A percentile compares a stretch with the other conserved stretches of the same genome.
phyloP scores from a whole-genome alignment of 2,888 invertebrate species.

The Morpho deidamia region DNA sequence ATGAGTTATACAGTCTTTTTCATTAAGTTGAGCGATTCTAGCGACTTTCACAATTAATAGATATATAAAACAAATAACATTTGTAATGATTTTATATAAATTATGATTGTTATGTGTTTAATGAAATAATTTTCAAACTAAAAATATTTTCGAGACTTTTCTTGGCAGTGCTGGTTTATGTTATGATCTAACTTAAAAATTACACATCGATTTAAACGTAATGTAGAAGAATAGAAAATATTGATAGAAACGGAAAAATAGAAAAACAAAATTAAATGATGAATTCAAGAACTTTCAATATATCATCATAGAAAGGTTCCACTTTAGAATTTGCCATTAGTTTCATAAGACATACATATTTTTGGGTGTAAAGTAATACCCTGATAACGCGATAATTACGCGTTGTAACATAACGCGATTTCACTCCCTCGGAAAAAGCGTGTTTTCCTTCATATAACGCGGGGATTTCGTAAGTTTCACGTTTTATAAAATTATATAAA shows the following conservation, averaged over 20 bases:
- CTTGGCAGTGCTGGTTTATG: slow-evolving; percentile 24
- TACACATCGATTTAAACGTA: neutral
- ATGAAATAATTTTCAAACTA: neutral
- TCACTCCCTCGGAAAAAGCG: too few relatives aligned
- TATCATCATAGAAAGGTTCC: too few relatives aligned
- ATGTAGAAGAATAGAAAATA: neutral
- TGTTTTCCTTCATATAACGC: too few relatives aligned
- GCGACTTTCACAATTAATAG: slow-evolving; percentile 21
- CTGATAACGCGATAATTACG: too few relatives aligned
- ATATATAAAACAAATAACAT: too few relatives aligned
- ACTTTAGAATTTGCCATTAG: too few relatives aligned
- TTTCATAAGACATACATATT: too few relatives aligned
- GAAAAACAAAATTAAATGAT: neutral
- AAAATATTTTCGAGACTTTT: slow-evolving; percentile 21
- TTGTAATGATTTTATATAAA: slow-evolving; percentile 14
- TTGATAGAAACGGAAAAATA: neutral
- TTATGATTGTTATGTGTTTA: neutral
- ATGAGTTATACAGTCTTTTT: neutral
- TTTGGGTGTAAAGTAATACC: too few relatives aligned
- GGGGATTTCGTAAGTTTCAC: too few relatives aligned
- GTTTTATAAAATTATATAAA: too few relatives aligned
- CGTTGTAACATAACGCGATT: too few relatives aligned
- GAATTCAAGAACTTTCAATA: neutral
- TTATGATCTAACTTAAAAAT: slow-evolving; percentile 10
- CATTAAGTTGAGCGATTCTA: slow-evolving; percentile 29